Percentiles rank a stretch among this genome's conserved stretches.
phyloP scores from a whole-genome alignment of 1,140 invertebrate genomes.

The Eulimnadia texana region DNA sequence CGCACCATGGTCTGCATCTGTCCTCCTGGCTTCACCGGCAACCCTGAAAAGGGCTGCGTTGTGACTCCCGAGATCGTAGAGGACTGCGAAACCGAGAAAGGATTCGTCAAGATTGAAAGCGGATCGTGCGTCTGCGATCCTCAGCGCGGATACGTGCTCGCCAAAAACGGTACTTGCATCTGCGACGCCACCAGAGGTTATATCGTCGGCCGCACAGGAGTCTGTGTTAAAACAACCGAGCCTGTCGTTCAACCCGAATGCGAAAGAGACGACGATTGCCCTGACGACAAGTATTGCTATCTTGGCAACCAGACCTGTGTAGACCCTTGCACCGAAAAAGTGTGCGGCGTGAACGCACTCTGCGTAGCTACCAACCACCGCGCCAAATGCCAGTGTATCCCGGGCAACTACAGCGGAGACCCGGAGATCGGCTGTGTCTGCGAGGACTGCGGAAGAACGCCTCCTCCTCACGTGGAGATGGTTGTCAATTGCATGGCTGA shows the following conservation, averaged over 20 bases:
- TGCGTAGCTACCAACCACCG: conserved; percentile 64
- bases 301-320: conserved; percentile 48
- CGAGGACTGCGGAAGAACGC: conserved; percentile 42
- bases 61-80: conserved; percentile 28
- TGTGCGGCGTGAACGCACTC: conserved; percentile 57
- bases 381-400: conserved; percentile 57
- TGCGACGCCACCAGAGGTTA: conserved; percentile 40
- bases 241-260: conserved; percentile 39
- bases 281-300: conserved; percentile 57
- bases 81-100: conserved; percentile 50
- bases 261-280: conserved; percentile 54
- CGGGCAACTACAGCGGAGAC: conserved; percentile 47
- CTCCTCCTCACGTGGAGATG: conserved; percentile 58
- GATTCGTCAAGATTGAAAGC: conserved; percentile 47
- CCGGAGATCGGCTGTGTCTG: conserved; percentile 47
- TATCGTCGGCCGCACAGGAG: conserved; percentile 42
- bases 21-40: conserved; percentile 53
- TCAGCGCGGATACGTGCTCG: conserved; percentile 46
- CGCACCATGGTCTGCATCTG: conserved; percentile 78
- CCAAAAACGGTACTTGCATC: conserved; percentile 52
- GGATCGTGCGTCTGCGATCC: conserved; percentile 59
- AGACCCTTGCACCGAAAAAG: conserved; percentile 54
- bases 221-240: conserved; percentile 37
- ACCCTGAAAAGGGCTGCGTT: conserved; percentile 37
- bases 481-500: conserved; percentile 77